Base-by-base conservation (phyloP, 2,797 vertebrate genomes). In the Acanthopagrus latus region DNA sequence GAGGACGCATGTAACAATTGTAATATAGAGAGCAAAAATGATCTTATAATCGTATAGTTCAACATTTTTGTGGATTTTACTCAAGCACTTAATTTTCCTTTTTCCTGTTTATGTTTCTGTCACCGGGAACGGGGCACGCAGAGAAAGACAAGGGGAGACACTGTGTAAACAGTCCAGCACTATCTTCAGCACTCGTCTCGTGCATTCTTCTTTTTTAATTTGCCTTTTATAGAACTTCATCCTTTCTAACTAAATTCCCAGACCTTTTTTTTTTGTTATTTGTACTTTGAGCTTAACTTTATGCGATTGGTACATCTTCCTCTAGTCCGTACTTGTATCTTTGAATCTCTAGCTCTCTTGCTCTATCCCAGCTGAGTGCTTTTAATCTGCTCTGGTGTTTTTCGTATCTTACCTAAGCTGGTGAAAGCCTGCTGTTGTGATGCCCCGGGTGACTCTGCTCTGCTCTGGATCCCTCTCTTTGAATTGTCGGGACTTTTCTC, bases 1-100 rank as follows among this genome's bases (percentile, higher is more conserved):
- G 76, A 91, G 87, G 84, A 89, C 33, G 77, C 88, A 77, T 92
- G 91, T 93, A 92, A 86, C 86, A 91, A 81, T 86, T 96, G 94
- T 95, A 94, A 93, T 90, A 93, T 95, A 94, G 88, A 91, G 85
- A 94, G 91, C 87, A 85, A 90, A 84, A 90, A 88, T 91, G 57
- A 92, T 93, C 91, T 92, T 91, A 87, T 92, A 94, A 91, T 86
- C 74, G 74, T 94, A 83, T 92, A 93, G 90, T 94, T 93, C 73
- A 73, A 88, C 78, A 85, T 91, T 94, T 88, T 92, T 93, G 92
- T 94, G 90, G 91, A 89, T 94, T 93, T 91, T 91, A 92, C 90
- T 92, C 81, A 79, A 93, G 93, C 93, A 94, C 93, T 95, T 94
- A 90, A 64, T 87, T 91, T 90, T 71, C 7, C 29, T 33, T 33